Evolutionary conservation across 2,797 vertebrate species (phyloP), one percentile per base, ranked within the genome.

Genomic region (Heliangelus exortis): DNA sequence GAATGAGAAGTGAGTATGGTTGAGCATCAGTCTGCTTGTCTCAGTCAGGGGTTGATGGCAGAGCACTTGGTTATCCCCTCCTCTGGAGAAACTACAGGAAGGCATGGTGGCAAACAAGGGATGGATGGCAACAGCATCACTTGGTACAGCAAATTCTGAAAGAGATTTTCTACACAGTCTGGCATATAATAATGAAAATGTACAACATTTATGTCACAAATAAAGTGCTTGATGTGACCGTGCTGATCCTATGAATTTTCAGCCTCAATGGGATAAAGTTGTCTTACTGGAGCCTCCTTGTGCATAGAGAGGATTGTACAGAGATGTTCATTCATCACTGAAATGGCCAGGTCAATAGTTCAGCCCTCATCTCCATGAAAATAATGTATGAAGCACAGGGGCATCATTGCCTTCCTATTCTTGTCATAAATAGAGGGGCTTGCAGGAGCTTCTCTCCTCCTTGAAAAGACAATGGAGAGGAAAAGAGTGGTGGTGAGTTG

Each of bases 81-180:
- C 15, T 75, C 59, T 59, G 36, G 34, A 57, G 75, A 62, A 74
- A 22, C 14, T 62, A 19, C 5, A 15, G 68, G 10, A 19, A 83
- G 73, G 7, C 19, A 7, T n/a, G 12, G 26, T 58, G 45, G 39
- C 22, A 68, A 89, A 67, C 45, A 54, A 18, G 17, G 53, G 31
- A 6, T 7, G 41, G 28, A 19, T 57, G 45, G 65, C 1, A 3
- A 9, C 33, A 36, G 12, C 34, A 57, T 41, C 0, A 0, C 20
- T 59, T n/a, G 9, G 15, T 73, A 71, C 23, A 54, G 29, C 10
- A 73, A 55, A 19, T 1, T 80, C 71, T 77, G 39, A 58, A 85
- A 83, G 43, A 91, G 9, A 4, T 23, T 88, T 80, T 69, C 48
- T 48, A 48, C 26, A 12, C 8, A 72, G 43, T 13, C 51, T 43